Evolutionary conservation across 1,140 invertebrate species (phyloP).

Genomic region (Dermatophagoides farinae): DNA sequence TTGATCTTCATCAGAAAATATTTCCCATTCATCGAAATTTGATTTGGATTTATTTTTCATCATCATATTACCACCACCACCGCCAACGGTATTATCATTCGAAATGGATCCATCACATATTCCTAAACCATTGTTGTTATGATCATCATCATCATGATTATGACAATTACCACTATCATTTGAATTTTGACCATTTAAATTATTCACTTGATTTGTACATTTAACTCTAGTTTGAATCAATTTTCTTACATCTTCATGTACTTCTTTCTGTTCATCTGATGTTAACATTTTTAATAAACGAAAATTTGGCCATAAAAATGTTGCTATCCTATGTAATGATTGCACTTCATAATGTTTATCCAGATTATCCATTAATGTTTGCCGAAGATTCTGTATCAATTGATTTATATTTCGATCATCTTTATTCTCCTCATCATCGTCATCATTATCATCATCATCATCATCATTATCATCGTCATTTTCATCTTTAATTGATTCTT

Average conservation of each 20-base stretch:
- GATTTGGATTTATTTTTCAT: not conserved
- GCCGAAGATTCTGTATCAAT: not conserved
- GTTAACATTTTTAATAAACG: slow-evolving; percentile 16
- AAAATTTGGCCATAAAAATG: slow-evolving; percentile 18
- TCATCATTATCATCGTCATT: not conserved
- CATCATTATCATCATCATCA: not conserved
- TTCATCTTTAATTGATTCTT: not conserved
- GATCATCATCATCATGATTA: not conserved
- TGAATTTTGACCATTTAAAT: not conserved
- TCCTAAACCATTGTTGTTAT: too few species aligned
- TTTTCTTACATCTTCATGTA: slow-evolving; percentile 14
- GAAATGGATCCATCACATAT: not conserved
- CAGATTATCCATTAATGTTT: not conserved
- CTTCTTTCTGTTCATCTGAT: slow-evolving; percentile 14
- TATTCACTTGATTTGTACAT: not conserved
- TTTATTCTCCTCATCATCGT: not conserved
- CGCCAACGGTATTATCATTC: not conserved
- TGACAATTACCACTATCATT: not conserved
- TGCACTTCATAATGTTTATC: slow-evolving; percentile 12
- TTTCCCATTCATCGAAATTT: slow-evolving; percentile 17
- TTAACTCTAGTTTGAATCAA: slow-evolving; percentile 6
- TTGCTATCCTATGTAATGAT: slow-evolving; percentile 12
- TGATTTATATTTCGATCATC: not conserved
- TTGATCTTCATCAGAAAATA: slow-evolving; percentile 4
- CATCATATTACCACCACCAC: not conserved